These are phyloP conservation scores for Dolichotis patagonum DNA, from an alignment of 2,113 vertebrate genomes.

Conservation along the genomic window DNA sequence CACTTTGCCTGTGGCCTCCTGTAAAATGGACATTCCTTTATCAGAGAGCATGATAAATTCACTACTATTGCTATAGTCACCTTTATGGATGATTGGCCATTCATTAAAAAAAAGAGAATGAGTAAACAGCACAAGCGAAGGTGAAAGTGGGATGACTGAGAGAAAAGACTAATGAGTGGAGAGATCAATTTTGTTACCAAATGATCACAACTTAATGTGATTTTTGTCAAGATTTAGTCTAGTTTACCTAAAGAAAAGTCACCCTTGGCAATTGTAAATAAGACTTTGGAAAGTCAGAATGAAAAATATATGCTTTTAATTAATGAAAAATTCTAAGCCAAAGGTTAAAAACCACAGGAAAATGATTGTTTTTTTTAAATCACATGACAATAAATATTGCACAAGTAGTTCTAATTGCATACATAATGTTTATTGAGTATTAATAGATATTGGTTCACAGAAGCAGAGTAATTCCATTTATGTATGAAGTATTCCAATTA, in stretches of 20 bases:
- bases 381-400: not conserved
- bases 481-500: not conserved
- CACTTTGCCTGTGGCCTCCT: not conserved
- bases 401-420: not conserved
- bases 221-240: not conserved
- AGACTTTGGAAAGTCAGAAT: not conserved
- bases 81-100: not conserved
- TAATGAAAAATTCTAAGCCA: not conserved
- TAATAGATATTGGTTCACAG: constrained; percentile 51
- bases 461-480: constrained; percentile 44
- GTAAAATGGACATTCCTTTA: not conserved
- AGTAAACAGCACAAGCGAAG: not conserved
- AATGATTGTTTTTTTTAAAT: not conserved
- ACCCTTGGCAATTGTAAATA: not conserved
- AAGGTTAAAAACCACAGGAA: not conserved
- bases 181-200: not conserved
- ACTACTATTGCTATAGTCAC: not conserved
- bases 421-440: not conserved
- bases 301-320: not conserved
- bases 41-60: not conserved
- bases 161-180: not conserved
- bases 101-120: not conserved
- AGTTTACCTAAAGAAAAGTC: not conserved
- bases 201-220: not conserved
- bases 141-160: not conserved